These are phyloP conservation scores for Ictalurus furcatus DNA, from an alignment of 2,113 vertebrate genomes.

Conservation along the genomic window DNA sequence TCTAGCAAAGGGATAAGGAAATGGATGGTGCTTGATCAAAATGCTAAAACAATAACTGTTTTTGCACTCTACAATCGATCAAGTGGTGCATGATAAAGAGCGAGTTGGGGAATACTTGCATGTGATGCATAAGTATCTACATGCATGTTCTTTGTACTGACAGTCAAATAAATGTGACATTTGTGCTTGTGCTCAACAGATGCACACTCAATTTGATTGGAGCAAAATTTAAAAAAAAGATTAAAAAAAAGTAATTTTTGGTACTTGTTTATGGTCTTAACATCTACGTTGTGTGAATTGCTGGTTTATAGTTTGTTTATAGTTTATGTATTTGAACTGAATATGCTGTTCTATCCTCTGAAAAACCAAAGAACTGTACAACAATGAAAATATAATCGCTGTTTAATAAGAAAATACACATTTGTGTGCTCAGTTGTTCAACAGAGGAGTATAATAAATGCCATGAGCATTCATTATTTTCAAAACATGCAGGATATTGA, in stretches of 20 bases:
- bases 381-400: slow-evolving; percentile 27
- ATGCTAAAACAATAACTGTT: background rate
- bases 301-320: background rate
- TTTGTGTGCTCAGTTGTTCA: slow-evolving; percentile 21
- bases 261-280: background rate
- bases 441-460: slow-evolving; percentile 25
- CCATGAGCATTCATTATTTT: background rate
- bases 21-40: no score
- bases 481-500: slow-evolving; percentile 32
- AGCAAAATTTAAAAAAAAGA: no score
- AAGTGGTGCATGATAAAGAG: no score
- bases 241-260: no score
- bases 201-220: background rate
- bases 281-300: background rate
- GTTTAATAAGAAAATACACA: slow-evolving; percentile 51
- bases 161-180: background rate
- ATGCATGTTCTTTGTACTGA: background rate
- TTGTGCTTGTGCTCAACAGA: background rate
- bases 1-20: no score
- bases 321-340: background rate
- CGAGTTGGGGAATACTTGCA: background rate
- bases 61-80: no score
- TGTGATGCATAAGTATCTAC: background rate
- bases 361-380: background rate
- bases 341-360: background rate